Conservation (phyloP, 2,113 vertebrate species). For the Osmerus mordax region DNA sequence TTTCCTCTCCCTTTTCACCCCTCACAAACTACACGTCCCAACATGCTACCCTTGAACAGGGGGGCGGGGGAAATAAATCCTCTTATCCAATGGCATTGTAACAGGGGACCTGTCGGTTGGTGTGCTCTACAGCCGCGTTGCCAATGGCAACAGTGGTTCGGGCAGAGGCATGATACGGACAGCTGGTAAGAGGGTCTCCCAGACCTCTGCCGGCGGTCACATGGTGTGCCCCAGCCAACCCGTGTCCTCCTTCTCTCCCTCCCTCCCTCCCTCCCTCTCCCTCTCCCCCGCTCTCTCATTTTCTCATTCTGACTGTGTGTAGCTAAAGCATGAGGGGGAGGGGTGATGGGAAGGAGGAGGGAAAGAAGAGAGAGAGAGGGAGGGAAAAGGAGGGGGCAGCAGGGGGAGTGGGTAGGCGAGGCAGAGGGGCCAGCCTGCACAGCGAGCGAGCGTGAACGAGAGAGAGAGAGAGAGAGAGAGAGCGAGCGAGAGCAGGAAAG, state of each 20-base stretch:
- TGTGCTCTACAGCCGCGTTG: conserved; percentile 61
- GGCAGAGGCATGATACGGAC: conserved; percentile 66
- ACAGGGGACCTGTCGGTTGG: conserved; percentile 44
- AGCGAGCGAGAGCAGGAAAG: conserved; percentile 33
- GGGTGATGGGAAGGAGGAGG: conserved; percentile 54
- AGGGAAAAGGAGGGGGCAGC: conserved; percentile 13
- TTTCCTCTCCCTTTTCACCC: background rate
- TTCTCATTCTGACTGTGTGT: conserved; percentile 24
- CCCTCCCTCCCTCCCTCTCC: conserved; percentile 27
- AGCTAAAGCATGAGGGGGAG: conserved; percentile 55
- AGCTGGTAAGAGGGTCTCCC: conserved; percentile 65
- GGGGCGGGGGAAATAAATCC: conserved; percentile 40
- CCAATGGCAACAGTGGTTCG: conserved; percentile 73
- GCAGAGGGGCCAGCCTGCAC: conserved; percentile 41
- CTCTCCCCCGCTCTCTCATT: conserved; percentile 42
- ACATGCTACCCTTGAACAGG: conserved; percentile 48
- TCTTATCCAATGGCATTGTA: conserved; percentile 59
- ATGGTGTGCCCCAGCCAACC: conserved; percentile 50
- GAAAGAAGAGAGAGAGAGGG: conserved; percentile 35
- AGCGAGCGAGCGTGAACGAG: conserved; percentile 30
- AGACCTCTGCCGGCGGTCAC: conserved; percentile 46
- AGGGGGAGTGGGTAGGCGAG: conserved; percentile 30
- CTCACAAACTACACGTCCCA: conserved; percentile 62
- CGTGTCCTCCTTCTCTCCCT: conserved; percentile 23
- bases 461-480: conserved; percentile 37